Conservation (phyloP, 2,113 vertebrate genomes). For the Scopus umbretta region DNA sequence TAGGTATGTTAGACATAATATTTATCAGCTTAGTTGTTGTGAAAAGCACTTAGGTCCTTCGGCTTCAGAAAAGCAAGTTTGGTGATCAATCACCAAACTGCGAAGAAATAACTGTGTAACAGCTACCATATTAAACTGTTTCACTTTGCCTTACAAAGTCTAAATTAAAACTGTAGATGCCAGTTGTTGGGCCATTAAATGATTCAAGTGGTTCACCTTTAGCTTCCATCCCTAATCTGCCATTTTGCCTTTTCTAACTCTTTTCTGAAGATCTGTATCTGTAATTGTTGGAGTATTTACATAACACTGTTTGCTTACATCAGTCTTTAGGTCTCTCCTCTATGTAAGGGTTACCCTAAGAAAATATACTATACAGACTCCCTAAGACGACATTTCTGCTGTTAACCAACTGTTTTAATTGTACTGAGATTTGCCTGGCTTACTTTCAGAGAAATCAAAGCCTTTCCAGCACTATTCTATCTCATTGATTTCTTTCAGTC, state of each 20-base stretch:
- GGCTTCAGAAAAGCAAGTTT: constrained; percentile 44
- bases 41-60: constrained; percentile 19
- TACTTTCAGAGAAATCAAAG: neutral
- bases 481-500: neutral
- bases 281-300: neutral
- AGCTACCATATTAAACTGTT: neutral
- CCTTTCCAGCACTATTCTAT: neutral
- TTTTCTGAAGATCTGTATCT: neutral
- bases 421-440: neutral
- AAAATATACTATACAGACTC: neutral
- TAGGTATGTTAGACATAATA: constrained; percentile 46
- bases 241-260: neutral
- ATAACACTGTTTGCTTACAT: neutral
- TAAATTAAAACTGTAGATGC: neutral
- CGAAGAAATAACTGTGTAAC: neutral
- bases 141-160: neutral
- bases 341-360: neutral
- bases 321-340: neutral
- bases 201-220: neutral
- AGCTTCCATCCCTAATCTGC: neutral
- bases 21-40: constrained; percentile 50
- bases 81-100: constrained; percentile 34
- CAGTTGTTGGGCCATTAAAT: neutral
- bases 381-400: neutral
- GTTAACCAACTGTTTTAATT: neutral